Conservation (phyloP, 53 echinoderm and acorn worm species). For the Crossaster papposus region DNA sequence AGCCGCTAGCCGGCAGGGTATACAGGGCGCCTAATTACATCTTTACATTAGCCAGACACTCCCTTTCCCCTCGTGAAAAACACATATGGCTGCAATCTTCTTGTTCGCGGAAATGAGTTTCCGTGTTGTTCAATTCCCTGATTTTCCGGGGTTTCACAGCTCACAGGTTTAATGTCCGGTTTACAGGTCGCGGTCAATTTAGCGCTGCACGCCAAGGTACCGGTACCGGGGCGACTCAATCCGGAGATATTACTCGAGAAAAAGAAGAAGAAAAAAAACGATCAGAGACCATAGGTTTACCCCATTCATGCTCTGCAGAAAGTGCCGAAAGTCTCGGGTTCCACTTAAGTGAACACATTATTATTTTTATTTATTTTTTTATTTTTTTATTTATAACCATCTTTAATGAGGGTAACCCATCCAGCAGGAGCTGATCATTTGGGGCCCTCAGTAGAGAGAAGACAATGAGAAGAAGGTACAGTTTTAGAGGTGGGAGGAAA, state of each 20-base stretch:
- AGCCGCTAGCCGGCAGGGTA: neutral
- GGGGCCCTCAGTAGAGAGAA: too few species aligned
- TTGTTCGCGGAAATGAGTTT: slow-evolving; percentile 51
- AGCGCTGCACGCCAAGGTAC: slow-evolving; percentile 49
- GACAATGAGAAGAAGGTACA: too few species aligned
- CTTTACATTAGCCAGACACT: slow-evolving; percentile 27
- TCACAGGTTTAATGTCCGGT: slow-evolving; percentile 1
- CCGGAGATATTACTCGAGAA: neutral
- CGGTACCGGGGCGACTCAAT: slow-evolving; percentile 5
- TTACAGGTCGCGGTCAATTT: slow-evolving; percentile 48
- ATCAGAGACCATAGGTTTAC: neutral
- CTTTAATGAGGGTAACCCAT: too few species aligned
- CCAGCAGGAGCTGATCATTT: too few species aligned
- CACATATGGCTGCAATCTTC: slow-evolving; percentile 55
- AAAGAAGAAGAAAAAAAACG: slow-evolving; percentile 4
- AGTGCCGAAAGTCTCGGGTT: too few species aligned
- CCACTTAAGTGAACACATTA: too few species aligned
- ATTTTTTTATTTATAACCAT: too few species aligned
- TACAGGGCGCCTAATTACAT: neutral
- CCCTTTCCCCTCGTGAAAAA: neutral
- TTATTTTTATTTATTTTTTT: too few species aligned
- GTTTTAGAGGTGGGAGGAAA: too few species aligned
- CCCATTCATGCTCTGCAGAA: neutral
- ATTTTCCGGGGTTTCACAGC: slow-evolving; percentile 53
- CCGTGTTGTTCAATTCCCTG: slow-evolving; percentile 56